Evolutionary conservation across 1,140 invertebrate species (phyloP), one percentile per base, ranked within the genome.

Genomic region (Oryzaephilus surinamensis): DNA sequence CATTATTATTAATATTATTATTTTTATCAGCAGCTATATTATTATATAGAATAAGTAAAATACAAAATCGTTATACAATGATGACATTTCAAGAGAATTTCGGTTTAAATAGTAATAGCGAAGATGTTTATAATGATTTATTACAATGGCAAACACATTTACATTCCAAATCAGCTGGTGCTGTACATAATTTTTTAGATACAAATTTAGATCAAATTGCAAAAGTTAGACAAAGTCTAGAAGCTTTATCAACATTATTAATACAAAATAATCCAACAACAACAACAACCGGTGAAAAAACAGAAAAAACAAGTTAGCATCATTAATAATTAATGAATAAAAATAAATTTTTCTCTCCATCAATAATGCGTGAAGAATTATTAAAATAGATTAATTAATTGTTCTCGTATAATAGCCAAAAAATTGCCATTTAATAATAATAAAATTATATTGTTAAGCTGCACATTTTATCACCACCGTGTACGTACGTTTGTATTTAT

Each of bases 151-250:
- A 75, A 29, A 64, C 67, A 16, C 61, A 71, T 23, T 58, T 77
- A 32, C 74, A 76, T 66, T 68, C 73, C 24, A 69, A 70, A 34
- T 74, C 74, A 3, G 72, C 73, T 1, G 55, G 61, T 20, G 73
- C 75, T 41, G 64, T 77, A 28, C 70, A 76, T 55, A 68, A 71
- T 43, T 76, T 74, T 52, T 64, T 76, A 38, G 66, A 70, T 49
- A 67, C 70, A 45, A 76, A 76, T 59, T 58, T 76, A 36, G 63
- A 74, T 53, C 66, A 76, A 55, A 71, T 77, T 39, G 66, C 71
- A 20, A 75, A 74, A 66, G 74, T 76, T 54, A 64, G 73, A 33
- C 71, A 75, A 56, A 75, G 73, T 3, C 53, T 77, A 45, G 72
- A 76, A 56, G 69, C 73, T 26, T 43, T 77, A 27, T 74, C 73